Evolutionary conservation across 92 coral and sea anemone species (phyloP).

Genomic region (Galaxea fascicularis): DNA sequence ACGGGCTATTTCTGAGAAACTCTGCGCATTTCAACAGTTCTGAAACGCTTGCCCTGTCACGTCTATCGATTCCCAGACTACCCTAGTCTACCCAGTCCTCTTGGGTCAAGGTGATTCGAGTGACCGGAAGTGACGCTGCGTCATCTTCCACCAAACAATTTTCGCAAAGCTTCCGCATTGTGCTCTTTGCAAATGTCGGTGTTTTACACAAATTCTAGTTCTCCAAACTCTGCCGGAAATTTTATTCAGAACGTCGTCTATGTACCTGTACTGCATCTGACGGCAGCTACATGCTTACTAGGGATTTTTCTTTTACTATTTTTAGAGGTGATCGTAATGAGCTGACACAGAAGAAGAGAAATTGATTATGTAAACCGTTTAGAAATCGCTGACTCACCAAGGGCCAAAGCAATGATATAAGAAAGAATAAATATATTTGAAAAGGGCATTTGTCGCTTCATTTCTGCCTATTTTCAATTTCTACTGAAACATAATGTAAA

Average conservation of each 20-base stretch:
- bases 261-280: neutral
- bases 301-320: neutral
- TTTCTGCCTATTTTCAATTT: neutral
- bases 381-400: conserved; percentile 14
- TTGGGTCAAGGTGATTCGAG: neutral
- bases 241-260: neutral
- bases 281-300: too few species aligned
- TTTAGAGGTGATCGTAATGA: neutral
- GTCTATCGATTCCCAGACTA: neutral
- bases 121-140: neutral
- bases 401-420: neutral
- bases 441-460: neutral
- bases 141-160: too few species aligned
- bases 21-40: neutral
- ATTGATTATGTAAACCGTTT: neutral
- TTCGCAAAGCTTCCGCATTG: too few species aligned
- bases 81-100: neutral
- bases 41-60: conserved; percentile 14
- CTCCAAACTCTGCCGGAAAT: neutral
- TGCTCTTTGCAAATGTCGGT: neutral
- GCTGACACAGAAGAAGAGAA: too few species aligned
- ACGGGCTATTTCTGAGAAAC: neutral
- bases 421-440: neutral
- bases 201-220: too few species aligned
- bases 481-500: too few species aligned